These are phyloP conservation scores for Apus apus DNA, from an alignment of 2,113 vertebrate species.

Conservation along the genomic window DNA sequence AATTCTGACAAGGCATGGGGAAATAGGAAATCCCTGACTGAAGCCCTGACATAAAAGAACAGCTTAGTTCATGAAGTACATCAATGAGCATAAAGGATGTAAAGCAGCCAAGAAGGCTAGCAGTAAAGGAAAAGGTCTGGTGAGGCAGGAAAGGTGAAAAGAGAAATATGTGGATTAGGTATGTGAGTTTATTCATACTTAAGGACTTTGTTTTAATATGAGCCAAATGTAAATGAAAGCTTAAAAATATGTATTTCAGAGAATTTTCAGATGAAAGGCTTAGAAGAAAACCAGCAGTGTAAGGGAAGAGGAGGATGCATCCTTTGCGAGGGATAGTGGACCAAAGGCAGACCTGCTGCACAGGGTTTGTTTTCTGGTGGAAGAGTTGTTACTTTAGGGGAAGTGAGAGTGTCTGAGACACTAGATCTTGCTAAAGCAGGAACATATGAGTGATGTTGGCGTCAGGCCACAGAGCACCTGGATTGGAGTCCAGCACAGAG, in stretches of 20 bases:
- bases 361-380: not conserved
- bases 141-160: not conserved
- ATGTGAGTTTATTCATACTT: not conserved
- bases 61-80: not conserved
- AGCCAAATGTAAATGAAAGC: not conserved
- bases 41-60: conserved; percentile 4
- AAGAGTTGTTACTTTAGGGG: not conserved
- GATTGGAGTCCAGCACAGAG: not conserved
- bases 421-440: not conserved
- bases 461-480: not conserved
- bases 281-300: not conserved
- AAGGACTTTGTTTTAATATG: not conserved
- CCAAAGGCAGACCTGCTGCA: not conserved
- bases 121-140: not conserved
- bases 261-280: conserved; percentile 9
- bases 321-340: not conserved
- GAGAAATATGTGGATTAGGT: not conserved
- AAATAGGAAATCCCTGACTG: conserved; percentile 42
- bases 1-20: conserved; percentile 34
- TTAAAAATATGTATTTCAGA: not conserved
- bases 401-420: not conserved
- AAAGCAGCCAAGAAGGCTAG: not conserved
- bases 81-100: not conserved
- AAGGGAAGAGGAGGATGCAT: not conserved
- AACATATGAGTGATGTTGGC: not conserved